Evolutionary conservation across 2,113 vertebrate genomes (phyloP).

Genomic region (Anarhynchus alexandrinus): DNA sequence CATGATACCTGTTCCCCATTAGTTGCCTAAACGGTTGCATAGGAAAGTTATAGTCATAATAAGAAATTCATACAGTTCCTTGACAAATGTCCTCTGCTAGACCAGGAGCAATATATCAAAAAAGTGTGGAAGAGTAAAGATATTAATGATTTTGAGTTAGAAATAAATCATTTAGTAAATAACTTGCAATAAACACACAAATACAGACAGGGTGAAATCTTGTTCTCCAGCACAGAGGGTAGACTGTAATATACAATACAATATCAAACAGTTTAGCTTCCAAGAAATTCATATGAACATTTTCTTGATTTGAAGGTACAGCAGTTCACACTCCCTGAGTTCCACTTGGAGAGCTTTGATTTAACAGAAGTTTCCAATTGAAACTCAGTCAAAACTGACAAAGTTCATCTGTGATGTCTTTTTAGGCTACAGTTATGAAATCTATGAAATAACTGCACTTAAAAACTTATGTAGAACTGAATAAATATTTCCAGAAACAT

Average conservation of each 20-base stretch:
- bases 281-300: background rate
- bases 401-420: background rate
- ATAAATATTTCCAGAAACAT: background rate
- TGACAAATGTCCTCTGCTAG: background rate
- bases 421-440: background rate
- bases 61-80: background rate
- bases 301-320: background rate
- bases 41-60: background rate
- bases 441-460: background rate
- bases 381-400: background rate
- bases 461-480: background rate
- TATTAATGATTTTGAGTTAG: background rate
- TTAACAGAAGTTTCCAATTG: background rate
- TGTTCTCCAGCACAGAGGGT: background rate
- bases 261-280: background rate
- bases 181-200: background rate
- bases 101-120: background rate
- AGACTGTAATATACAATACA: background rate
- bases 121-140: background rate
- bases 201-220: background rate
- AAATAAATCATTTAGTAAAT: background rate
- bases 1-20: accelerated
- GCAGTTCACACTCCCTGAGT: background rate
- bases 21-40: background rate
- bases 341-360: background rate